A percentile compares a stretch with the other conserved stretches of the same genome.
Evolutionary conservation across 2,797 vertebrate genomes (phyloP).

Genomic region (Sebastes jordani): DNA sequence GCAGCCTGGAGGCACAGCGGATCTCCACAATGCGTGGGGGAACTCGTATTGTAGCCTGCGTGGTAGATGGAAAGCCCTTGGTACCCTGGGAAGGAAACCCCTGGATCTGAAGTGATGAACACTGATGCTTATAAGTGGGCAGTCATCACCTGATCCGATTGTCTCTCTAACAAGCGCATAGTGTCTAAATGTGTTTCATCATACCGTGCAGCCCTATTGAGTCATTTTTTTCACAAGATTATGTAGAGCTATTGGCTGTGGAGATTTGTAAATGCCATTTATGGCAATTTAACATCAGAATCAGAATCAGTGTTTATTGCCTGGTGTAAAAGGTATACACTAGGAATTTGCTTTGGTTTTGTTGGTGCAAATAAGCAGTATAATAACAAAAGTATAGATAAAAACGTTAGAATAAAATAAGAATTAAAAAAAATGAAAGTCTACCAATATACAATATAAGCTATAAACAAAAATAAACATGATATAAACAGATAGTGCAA

Average conservation of each 20-base stretch:
- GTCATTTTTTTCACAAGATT: not conserved
- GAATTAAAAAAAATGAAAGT: accelerated
- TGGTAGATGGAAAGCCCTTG: conserved; percentile 78
- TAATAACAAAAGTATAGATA: no score
- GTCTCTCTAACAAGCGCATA: conserved; percentile 15
- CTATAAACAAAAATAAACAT: no score
- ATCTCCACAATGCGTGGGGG: conserved; percentile 70
- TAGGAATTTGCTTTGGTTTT: no score
- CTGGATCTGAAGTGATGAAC: conserved; percentile 74
- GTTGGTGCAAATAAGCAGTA: no score
- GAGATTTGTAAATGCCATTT: not conserved
- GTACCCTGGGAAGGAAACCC: conserved; percentile 82
- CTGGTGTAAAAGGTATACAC: no score
- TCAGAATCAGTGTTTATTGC: no score
- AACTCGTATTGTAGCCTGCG: conserved; percentile 59
- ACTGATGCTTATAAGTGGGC: conserved; percentile 64
- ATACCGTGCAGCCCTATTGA: not conserved
- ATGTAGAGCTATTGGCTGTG: not conserved
- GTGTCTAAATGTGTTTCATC: conserved; percentile 41
- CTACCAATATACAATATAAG: no score
- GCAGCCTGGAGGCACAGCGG: conserved; percentile 41
- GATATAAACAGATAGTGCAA: no score
- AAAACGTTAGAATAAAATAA: no score
- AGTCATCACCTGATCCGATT: conserved; percentile 65
- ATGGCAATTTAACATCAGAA: not conserved